A percentile compares a stretch with the other conserved stretches of the same genome.
phyloP scores from a whole-genome alignment of 1,140 invertebrate species.

The Sitobion miscanthi region DNA sequence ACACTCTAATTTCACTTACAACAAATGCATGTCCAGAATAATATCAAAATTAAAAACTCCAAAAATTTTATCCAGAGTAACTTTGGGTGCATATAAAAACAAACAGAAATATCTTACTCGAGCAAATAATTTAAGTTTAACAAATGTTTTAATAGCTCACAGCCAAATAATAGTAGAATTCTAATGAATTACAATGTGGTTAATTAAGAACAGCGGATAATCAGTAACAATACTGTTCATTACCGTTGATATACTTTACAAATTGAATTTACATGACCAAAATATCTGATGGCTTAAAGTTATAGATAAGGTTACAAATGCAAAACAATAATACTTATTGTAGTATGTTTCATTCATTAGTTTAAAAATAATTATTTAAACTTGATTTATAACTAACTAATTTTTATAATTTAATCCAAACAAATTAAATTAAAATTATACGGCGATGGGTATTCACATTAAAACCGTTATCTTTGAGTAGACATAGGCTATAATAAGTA shows the following conservation, averaged over 20 bases:
- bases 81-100: neutral
- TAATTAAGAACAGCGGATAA: conserved; percentile 10
- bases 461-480: no score
- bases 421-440: no score
- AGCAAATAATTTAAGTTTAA: neutral
- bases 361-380: neutral
- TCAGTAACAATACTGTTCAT: conserved; percentile 31
- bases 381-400: no score
- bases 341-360: neutral
- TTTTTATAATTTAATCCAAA: no score
- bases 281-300: neutral
- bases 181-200: neutral
- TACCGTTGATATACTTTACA: neutral
- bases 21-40: neutral
- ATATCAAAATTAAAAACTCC: neutral
- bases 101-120: neutral
- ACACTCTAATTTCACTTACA: neutral
- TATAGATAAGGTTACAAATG: neutral
- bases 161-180: neutral
- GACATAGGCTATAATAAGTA: no score
- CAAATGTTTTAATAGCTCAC: neutral
- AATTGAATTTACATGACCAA: conserved; percentile 7
- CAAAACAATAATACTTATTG: neutral
- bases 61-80: neutral
- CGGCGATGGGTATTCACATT: no score